Base-by-base conservation (phyloP, 2,888 invertebrate genomes). In the Ryuthela nishihirai region DNA sequence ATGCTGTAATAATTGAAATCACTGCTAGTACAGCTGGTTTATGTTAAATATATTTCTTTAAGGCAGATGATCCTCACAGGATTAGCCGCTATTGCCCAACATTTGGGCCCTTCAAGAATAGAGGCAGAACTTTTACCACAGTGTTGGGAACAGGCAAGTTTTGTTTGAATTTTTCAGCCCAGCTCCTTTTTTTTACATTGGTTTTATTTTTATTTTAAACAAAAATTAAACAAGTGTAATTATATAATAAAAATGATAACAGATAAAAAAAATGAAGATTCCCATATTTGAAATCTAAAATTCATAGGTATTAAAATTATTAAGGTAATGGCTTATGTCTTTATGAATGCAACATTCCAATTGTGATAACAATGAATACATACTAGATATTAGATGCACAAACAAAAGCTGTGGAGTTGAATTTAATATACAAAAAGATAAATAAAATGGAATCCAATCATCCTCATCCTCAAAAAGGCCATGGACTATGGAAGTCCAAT, bases 61-160 rank as follows among this genome's bases (percentile, higher is more conserved):
- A 75, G 75, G 46, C 72, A 74, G 42, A 73, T 75, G 70, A 75
- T 76, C 47, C 32, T 67, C n/a, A 62, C 71, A 20, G 76, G 77
- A 26, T 75, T 78, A 68, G 71, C 76, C 38, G 73, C 75, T n/a
- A 75, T 76, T 68, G 76, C 77, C 21, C 72, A 74, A 64, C 68
- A 73, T 64, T 73, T 74, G 3, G 75, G 77, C 17, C 72, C 74
- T 12, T 74, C 76, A 18, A 70, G 82, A 45, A 79, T 83, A n/a
- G 81, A 83, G 69, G 80, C 81, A 58, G 84, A 85, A 72, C 77
- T 85, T 49, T 73, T 85, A 40, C 84, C 84, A 0, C 81, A 83
- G 65, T 84, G 84, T 70, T 85, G 85, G 85, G 83, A 85, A 69
- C 84, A 76, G 70, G 74, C 75, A 40, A 54, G 58, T 41, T 9